Conservation (phyloP, 2,113 vertebrate species). For the Heliornis fulica region DNA sequence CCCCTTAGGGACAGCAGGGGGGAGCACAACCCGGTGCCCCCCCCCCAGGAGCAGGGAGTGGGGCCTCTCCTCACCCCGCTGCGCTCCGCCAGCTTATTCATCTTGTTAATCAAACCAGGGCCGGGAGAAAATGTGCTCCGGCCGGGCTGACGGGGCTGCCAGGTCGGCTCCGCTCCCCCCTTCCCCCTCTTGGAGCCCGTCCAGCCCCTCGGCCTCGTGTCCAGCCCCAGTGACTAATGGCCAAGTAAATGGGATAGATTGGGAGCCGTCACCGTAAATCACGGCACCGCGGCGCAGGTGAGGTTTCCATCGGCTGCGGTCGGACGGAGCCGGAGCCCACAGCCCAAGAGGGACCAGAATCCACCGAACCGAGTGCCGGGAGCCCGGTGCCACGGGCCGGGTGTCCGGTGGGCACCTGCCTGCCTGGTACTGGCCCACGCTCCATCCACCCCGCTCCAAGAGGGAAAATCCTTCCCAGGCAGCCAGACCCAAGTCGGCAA, state of each 20-base stretch:
- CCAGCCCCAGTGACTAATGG: slow-evolving; percentile 5
- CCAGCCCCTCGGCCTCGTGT: neutral
- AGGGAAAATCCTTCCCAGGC: neutral
- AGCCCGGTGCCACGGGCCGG: neutral
- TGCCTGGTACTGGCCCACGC: neutral
- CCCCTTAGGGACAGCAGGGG: neutral
- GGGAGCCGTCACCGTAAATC: neutral
- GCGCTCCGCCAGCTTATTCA: neutral
- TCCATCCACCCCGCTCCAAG: accelerated
- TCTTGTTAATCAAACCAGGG: slow-evolving; percentile 33
- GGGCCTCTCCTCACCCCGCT: neutral
- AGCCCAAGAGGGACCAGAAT: too few relatives aligned
- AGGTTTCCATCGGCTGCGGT: neutral
- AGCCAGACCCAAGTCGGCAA: neutral
- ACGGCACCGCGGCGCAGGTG: neutral
- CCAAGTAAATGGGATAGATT: neutral
- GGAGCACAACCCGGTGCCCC: neutral
- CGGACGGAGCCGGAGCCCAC: neutral
- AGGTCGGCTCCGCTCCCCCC: neutral
- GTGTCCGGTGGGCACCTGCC: neutral
- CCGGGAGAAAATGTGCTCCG: neutral
- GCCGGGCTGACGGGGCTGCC: neutral
- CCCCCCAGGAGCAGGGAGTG: neutral
- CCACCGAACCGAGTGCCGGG: accelerated
- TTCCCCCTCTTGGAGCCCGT: neutral